These are phyloP conservation scores for Cheilosia grossa DNA, from an alignment of 2,888 invertebrate species.

Conservation along the genomic window DNA sequence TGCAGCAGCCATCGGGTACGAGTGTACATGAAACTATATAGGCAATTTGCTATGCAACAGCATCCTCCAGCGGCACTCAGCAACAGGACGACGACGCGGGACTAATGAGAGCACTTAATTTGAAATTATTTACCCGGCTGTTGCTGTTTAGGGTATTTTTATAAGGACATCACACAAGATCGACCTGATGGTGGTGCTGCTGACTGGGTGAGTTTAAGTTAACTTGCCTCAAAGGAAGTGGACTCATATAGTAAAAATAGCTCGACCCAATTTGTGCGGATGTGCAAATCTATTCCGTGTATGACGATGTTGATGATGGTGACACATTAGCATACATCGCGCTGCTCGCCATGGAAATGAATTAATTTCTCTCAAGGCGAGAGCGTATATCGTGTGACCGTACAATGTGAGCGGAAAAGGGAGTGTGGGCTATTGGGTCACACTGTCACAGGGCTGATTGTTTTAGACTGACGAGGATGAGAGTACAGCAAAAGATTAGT, in stretches of 20 bases:
- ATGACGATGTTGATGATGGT: conserved; percentile 47
- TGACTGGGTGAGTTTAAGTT: conserved; percentile 35
- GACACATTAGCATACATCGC: conserved; percentile 71
- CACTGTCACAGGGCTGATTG: conserved; percentile 60
- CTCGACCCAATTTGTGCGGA: conserved; percentile 74
- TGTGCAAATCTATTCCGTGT: conserved; percentile 57
- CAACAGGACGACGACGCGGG: conserved; percentile 44
- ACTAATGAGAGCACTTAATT: conserved; percentile 72
- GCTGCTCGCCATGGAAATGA: conserved; percentile 41
- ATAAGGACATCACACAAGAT: conserved; percentile 60
- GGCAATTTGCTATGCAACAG: conserved; percentile 17
- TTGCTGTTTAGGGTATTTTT: conserved; percentile 68
- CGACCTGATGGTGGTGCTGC: conserved; percentile 10
- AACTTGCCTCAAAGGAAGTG: conserved; percentile 68
- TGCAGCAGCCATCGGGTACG: conserved; percentile 40
- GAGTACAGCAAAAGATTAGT: conserved; percentile 36
- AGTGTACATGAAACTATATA: conserved; percentile 37
- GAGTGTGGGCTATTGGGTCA: conserved; percentile 41
- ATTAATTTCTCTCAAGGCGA: conserved; percentile 46
- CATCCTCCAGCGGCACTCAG: conserved; percentile 35
- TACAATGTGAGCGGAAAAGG: background rate
- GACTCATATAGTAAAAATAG: conserved; percentile 70
- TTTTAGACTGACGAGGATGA: conserved; percentile 34
- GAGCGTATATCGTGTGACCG: background rate
- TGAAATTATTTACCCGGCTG: conserved; percentile 46